phyloP scores from a whole-genome alignment of 2,113 vertebrate species.

The Labeo catla region DNA sequence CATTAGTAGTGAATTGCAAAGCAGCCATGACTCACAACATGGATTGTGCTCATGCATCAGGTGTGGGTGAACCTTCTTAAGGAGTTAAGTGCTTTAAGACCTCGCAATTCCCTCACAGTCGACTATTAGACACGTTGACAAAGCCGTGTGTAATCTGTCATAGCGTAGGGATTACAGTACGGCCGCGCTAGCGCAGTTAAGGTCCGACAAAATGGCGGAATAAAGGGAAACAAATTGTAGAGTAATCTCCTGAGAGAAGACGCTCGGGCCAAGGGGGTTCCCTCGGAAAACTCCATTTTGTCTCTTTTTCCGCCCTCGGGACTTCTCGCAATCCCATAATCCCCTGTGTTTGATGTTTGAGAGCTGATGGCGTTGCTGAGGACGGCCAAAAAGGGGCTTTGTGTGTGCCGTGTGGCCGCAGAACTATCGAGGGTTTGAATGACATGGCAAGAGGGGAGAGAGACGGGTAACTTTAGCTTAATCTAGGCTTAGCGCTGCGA shows the following conservation, averaged over 20 bases:
- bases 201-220: constrained; percentile 69
- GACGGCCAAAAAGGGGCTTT: constrained; percentile 75
- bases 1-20: background rate
- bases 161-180: constrained; percentile 75
- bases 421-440: constrained; percentile 73
- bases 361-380: constrained; percentile 79
- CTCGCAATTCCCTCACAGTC: constrained; percentile 63
- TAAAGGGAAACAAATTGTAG: constrained; percentile 76
- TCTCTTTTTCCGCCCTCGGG: constrained; percentile 57
- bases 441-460: constrained; percentile 72
- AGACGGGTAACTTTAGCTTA: constrained; percentile 79
- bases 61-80: constrained; percentile 51
- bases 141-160: constrained; percentile 75
- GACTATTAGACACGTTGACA: constrained; percentile 70
- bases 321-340: constrained; percentile 78
- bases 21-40: background rate
- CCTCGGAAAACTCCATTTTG: constrained; percentile 67
- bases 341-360: constrained; percentile 82
- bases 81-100: constrained; percentile 70
- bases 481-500: constrained; percentile 74
- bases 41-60: constrained; percentile 30
- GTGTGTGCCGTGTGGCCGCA: constrained; percentile 64
- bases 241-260: constrained; percentile 74
- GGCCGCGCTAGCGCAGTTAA: constrained; percentile 34
- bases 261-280: constrained; percentile 60